phyloP scores from a whole-genome alignment of 2,797 vertebrate species.

The Oreonectes daqikongensis region DNA sequence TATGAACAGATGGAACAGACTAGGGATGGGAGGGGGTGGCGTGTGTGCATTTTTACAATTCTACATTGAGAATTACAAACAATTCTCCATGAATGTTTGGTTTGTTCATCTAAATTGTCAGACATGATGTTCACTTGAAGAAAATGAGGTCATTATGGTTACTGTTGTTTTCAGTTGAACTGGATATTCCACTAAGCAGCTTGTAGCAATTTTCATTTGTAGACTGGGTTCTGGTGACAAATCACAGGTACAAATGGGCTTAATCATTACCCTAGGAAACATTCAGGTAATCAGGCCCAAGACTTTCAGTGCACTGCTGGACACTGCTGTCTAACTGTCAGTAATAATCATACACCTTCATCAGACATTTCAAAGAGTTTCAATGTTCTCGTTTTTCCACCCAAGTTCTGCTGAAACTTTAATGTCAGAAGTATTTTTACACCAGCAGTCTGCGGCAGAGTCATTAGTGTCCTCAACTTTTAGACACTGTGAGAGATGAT shows the following conservation, averaged over 20 bases:
- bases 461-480: slow-evolving; percentile 24
- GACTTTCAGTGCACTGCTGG: background rate
- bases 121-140: background rate
- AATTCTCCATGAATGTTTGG: background rate
- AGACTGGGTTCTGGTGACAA: slow-evolving; percentile 17
- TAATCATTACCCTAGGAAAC: slow-evolving; percentile 6
- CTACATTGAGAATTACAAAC: background rate
- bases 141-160: background rate
- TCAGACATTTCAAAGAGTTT: slow-evolving; percentile 27
- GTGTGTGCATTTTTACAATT: background rate
- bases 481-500: slow-evolving; percentile 30
- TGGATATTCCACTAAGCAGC: background rate
- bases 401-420: slow-evolving; percentile 45
- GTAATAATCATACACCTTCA: slow-evolving; percentile 10
- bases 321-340: background rate
- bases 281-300: slow-evolving; percentile 6
- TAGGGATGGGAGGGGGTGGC: background rate
- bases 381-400: background rate
- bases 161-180: background rate
- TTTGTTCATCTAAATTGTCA: background rate
- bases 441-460: slow-evolving; percentile 41
- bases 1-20: background rate
- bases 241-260: slow-evolving; percentile 23
- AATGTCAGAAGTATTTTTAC: slow-evolving; percentile 53
- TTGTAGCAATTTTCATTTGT: slow-evolving; percentile 15